Evolutionary conservation across 2,888 invertebrate species (phyloP).

Genomic region (Caenorhabditis plicata): DNA sequence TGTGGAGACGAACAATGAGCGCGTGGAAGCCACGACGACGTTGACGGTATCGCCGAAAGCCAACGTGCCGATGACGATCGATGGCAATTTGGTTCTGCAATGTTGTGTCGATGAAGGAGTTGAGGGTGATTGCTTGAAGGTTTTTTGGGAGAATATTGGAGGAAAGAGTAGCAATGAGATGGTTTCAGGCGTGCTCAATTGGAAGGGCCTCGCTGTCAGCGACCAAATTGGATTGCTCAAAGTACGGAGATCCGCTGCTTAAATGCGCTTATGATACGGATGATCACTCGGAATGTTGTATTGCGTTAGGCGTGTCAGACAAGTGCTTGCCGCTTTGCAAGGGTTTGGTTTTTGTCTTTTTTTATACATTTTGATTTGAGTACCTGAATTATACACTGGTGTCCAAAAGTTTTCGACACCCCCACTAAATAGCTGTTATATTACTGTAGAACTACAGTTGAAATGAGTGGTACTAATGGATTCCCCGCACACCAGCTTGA

Average conservation of each 20-base stretch:
- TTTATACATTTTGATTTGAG: too few species aligned
- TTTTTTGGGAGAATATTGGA: not conserved
- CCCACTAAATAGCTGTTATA: too few species aligned
- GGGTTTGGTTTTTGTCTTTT: too few species aligned
- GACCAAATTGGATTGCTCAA: constrained; percentile 24
- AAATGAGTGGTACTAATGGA: too few species aligned
- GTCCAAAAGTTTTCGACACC: too few species aligned
- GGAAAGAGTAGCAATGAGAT: constrained; percentile 1
- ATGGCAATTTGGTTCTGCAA: constrained; percentile 29
- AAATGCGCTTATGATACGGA: constrained; percentile 44
- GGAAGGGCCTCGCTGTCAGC: constrained; percentile 17
- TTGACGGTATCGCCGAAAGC: constrained; percentile 35
- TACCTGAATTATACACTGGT: too few species aligned
- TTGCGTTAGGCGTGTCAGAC: constrained; percentile 20
- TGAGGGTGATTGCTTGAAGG: constrained; percentile 12
- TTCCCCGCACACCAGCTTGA: too few species aligned
- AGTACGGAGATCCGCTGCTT: constrained; percentile 27
- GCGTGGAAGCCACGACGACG: constrained; percentile 24
- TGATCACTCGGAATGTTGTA: constrained; percentile 50
- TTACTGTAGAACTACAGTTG: too few species aligned
- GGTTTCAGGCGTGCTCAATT: constrained; percentile 40
- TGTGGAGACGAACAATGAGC: constrained; percentile 12
- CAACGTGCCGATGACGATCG: constrained; percentile 32
- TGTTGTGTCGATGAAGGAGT: constrained; percentile 38
- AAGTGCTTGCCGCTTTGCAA: constrained; percentile 45